These are phyloP conservation scores for Galeruca laticollis DNA, from an alignment of 2,888 invertebrate species.

Conservation along the genomic window DNA sequence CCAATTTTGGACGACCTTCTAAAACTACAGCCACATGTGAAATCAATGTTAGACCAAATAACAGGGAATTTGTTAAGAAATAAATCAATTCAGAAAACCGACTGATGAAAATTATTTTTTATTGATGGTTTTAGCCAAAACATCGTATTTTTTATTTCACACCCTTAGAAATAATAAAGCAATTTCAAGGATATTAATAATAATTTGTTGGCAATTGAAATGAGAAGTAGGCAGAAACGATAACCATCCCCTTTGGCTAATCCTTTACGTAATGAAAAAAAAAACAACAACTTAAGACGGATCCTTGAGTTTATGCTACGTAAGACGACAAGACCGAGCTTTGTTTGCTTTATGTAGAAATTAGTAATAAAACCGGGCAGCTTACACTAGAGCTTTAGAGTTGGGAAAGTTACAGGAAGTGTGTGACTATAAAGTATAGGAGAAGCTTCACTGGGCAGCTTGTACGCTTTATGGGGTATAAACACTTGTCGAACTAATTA, in stretches of 20 bases:
- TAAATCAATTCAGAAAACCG: too few relatives aligned
- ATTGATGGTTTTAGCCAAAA: too few relatives aligned
- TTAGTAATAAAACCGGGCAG: constrained; percentile 60
- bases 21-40: too few relatives aligned
- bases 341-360: constrained; percentile 60
- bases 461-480: constrained; percentile 54
- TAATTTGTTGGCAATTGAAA: too few relatives aligned
- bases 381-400: constrained; percentile 60
- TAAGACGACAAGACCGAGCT: constrained; percentile 56
- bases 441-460: constrained; percentile 53
- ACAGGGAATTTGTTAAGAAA: too few relatives aligned
- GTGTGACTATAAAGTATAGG: constrained; percentile 55
- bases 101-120: too few relatives aligned
- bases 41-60: too few relatives aligned
- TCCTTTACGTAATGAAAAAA: background rate
- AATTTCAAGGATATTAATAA: too few relatives aligned
- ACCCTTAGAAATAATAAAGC: too few relatives aligned
- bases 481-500: constrained; percentile 60
- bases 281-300: constrained; percentile 50
- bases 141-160: too few relatives aligned
- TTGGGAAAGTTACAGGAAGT: constrained; percentile 59
- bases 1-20: too few relatives aligned
- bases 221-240: too few relatives aligned
- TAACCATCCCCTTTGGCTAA: background rate
- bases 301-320: constrained; percentile 56